phyloP scores from a whole-genome alignment of 2,113 vertebrate species.

The Tringa solitaria region DNA sequence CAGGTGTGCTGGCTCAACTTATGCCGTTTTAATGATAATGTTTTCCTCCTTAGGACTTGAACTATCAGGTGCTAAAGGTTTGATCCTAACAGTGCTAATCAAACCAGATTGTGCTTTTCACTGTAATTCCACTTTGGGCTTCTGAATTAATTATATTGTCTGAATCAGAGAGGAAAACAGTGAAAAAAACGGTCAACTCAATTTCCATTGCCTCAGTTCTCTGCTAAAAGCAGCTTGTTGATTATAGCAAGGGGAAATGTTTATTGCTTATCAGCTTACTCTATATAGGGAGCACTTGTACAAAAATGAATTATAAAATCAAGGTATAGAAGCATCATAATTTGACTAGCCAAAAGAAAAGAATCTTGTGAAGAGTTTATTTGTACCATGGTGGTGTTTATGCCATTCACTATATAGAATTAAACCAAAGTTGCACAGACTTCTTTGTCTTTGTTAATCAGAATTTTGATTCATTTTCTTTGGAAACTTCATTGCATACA shows the following conservation, averaged over 20 bases:
- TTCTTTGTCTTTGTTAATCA: not conserved
- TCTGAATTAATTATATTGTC: not conserved
- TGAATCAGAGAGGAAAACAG: not conserved
- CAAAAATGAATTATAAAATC: not conserved
- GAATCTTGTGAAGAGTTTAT: not conserved
- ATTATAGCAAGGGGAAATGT: not conserved
- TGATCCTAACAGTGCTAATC: not conserved
- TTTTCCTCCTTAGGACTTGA: not conserved
- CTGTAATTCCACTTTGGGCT: not conserved
- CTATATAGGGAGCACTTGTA: not conserved
- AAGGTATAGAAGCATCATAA: not conserved
- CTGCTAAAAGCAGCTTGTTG: not conserved
- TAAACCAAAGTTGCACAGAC: not conserved
- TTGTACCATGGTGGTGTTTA: not conserved
- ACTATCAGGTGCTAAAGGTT: not conserved
- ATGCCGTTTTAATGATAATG: not conserved
- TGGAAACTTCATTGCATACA: not conserved
- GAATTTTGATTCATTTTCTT: constrained; percentile 31
- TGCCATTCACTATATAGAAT: not conserved
- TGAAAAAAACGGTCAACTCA: not conserved
- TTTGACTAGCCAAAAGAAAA: not conserved
- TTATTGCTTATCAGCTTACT: not conserved
- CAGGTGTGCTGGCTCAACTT: not conserved
- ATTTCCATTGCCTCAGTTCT: not conserved
- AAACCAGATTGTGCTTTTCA: not conserved